Conservation (phyloP, 1,140 invertebrate species). For the Lepidotrigona ventralis region DNA sequence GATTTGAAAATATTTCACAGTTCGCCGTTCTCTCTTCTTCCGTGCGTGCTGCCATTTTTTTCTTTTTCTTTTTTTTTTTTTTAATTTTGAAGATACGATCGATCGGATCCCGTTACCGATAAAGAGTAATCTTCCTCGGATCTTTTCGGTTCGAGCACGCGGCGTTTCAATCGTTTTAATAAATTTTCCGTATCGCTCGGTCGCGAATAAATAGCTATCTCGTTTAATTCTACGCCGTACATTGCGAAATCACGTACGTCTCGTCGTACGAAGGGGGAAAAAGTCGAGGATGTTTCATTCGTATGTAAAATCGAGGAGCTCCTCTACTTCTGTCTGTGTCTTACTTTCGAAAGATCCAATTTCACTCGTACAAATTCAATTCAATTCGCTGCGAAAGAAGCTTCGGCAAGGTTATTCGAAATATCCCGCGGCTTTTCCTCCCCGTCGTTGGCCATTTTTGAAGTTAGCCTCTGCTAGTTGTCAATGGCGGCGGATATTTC, state of each 20-base stretch:
- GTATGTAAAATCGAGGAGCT: no score
- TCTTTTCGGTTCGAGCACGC: neutral
- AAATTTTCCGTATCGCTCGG: neutral
- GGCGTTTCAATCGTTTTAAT: neutral
- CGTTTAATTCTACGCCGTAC: neutral
- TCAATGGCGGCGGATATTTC: slow-evolving; percentile 37
- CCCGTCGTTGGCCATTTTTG: slow-evolving; percentile 6
- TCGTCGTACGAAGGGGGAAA: neutral
- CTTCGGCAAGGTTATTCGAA: slow-evolving; percentile 28
- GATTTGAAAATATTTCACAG: slow-evolving; percentile 1
- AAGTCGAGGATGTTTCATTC: no score
- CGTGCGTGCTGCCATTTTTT: neutral
- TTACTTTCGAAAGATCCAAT: neutral
- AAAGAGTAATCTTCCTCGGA: neutral
- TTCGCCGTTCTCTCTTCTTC: neutral
- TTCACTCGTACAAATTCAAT: neutral
- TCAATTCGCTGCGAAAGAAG: neutral
- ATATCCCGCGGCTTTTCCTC: slow-evolving; percentile 8
- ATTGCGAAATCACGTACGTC: neutral
- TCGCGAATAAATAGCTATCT: no score
- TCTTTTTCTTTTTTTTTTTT: neutral
- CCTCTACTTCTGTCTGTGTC: neutral
- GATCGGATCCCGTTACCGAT: neutral
- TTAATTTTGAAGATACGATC: neutral
- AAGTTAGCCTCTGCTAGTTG: slow-evolving; percentile 10